Evolutionary conservation across 2,888 invertebrate genomes (phyloP), one percentile per base, ranked within the genome.

Genomic region (Vandiemenella viatica): DNA sequence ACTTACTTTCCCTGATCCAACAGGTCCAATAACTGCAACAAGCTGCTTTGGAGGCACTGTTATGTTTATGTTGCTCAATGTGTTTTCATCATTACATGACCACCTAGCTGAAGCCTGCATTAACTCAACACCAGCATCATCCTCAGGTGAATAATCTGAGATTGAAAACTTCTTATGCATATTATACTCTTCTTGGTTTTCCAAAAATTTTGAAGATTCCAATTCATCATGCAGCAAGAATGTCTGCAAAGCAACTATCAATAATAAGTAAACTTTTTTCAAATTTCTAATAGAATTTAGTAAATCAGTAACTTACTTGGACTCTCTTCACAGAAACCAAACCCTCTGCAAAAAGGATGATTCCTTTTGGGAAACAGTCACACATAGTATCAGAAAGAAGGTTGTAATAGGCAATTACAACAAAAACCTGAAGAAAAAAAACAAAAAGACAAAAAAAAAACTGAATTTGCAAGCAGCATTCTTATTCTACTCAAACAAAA

Each of bases 11-110:
- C 92, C 92, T 23, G 86, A 74, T 8, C 92, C 93, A 13, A 92
- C 90, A 0, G 89, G 80, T 8, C 92, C 92, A 51, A 92, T 82
- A 16, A 93, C 73, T 1, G 85, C 88, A 56, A 83, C 78, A 45
- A 78, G 67, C 45, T 68, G 55, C 1, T 71, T 70, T 0, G 65
- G 56, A 4, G 73, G 70, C 2, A 83, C 69, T 1, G 67, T 66
- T 10, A 83, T 58, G 57, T 72, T 76, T 7, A 84, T 66, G 50
- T 73, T 63, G 42, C 64, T 65, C 22, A 76, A 57, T 1, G 72
- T 72, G 18, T 63, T 63, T 20, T 67, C 62, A 15, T 71, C 69
- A 53, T 68, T 68, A 1, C 64, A 62, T 1, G 20, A 38, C 49
- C 49, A 49, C 18, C 40, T 21, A n/a, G 49, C 49, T 21, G 38